phyloP scores from a whole-genome alignment of 2,113 vertebrate species.

The Scolopax mira region DNA sequence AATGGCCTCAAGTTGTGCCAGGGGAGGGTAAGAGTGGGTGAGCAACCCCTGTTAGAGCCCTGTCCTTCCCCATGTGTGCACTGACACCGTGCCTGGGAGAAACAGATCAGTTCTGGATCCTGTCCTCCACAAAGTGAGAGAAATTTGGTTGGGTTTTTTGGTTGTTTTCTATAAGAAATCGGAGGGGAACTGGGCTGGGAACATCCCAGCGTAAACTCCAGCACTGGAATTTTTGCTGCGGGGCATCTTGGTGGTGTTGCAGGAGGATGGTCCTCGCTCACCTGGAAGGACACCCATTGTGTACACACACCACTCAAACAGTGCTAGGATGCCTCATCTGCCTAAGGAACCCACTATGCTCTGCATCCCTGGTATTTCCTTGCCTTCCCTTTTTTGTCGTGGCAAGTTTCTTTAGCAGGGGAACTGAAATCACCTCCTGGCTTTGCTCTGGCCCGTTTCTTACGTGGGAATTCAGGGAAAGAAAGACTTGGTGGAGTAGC shows the following conservation, averaged over 20 bases:
- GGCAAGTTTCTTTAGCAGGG: neutral
- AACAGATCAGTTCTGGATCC: neutral
- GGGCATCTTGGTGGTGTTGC: accelerated
- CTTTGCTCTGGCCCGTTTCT: neutral
- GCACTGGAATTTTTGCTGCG: neutral
- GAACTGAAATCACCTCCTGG: neutral
- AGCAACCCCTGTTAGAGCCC: neutral
- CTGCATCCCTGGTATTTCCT: neutral
- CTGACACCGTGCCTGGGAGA: accelerated
- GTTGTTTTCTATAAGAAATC: neutral
- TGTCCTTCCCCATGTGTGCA: neutral
- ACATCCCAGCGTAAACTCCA: neutral
- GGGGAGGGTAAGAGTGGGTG: neutral
- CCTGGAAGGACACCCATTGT: too few relatives aligned
- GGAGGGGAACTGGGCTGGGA: neutral
- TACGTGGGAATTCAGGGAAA: neutral
- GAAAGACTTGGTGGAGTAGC: neutral
- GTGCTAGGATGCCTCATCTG: neutral
- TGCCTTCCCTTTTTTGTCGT: neutral
- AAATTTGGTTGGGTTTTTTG: accelerated
- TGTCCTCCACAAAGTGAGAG: accelerated
- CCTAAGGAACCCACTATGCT: neutral
- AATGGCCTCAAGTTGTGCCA: too few relatives aligned
- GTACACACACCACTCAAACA: accelerated
- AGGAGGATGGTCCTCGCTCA: neutral